Base-by-base conservation (phyloP, 2,797 vertebrate genomes). In the Alca torda region DNA sequence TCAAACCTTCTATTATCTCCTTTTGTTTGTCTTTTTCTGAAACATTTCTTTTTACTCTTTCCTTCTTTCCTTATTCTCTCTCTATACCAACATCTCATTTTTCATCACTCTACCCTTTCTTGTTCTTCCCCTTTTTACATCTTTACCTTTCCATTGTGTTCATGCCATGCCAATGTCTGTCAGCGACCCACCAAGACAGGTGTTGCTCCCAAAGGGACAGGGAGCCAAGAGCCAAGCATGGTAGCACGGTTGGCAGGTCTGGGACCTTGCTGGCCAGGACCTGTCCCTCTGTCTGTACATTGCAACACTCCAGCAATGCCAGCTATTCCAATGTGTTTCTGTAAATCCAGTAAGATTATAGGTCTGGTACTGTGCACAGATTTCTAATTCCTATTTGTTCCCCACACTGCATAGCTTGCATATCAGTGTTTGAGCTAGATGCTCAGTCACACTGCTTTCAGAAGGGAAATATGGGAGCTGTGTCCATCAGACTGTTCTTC, bases 41-140 rank as follows among this genome's bases (percentile, higher is more conserved):
- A 76, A 43, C 39, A 57, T 78, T 67, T 7, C 6, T 61, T 67
- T 77, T 75, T 46, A 43, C 9, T 41, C 23, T 57, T 53, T 16
- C 3, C 4, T 35, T n/a, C 30, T 77, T 93, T 28, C 13, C 39
- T 25, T 73, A 3, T 61, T 30, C 6, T 79, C 3, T 83, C 8
- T 59, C 25, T 16, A 21, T n/a, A 28, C 4, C 16, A 41, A 10
- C 20, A 43, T 10, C 14, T 37, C 53, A 67, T 70, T 31, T 26
- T 61, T 74, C 45, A 30, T 41, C 26, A 60, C 23, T 59, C 24
- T 67, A 1, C 20, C 18, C 6, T 54, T 88, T 68, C 46, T 74
- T 2, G 0, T 65, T 61, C 28, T 84, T 78, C 15, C 15, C 8
- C 1, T 43, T 68, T 75, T 41, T 48, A 1, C 11, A 20, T 45